Base-by-base conservation (phyloP, 1,140 invertebrate species). In the Helicoverpa zea region DNA sequence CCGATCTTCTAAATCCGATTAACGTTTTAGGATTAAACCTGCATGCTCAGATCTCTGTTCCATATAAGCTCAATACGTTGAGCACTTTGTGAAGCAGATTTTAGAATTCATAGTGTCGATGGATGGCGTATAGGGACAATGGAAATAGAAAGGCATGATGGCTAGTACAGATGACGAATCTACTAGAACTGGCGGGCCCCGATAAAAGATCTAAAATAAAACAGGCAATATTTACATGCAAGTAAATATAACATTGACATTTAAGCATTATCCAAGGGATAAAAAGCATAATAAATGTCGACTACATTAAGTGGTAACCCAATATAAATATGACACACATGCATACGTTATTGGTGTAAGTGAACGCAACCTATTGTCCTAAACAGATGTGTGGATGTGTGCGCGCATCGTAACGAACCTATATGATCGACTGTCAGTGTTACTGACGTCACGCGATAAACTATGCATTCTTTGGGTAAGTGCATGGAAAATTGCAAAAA, bases 291-390 rank as follows among this genome's bases (percentile, higher is more conserved):
- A 35, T 7, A 43, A 43, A 43, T 43, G 35, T 43, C 35, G 35
- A 9, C 35, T 43, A 43, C 7, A 43, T 43, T 43, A 43, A 54
- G 1, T 59, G 58, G 16, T 11, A 58, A 59, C 43, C 35, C n/a
- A 11, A n/a, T 66, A 66, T 63, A 66, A 43, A 30, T 52, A 30
- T 52, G 49, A 29, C 49, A 70, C 49, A 54, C 49, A 70, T 70
- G 52, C 49, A 29, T 51, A 70, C 35, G 14, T 47, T 54, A 70
- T 54, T 70, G 18, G 49, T 18, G 43, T 52, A 70, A 49, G 66
- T 70, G 49, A 70, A 52, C 52, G 49, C 49, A 70, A 52, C 66
- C 66, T 51, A 70, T 70, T 70, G 66, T 70, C 66, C 66, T 70
- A 70, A 29, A 52, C 54, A 52, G 66, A 70, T 54, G 18, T 54